Percentiles rank a stretch among this genome's conserved stretches.
These are phyloP conservation scores for Saguinus midas DNA, from an alignment of 2,113 vertebrate genomes.

Conservation along the genomic window DNA sequence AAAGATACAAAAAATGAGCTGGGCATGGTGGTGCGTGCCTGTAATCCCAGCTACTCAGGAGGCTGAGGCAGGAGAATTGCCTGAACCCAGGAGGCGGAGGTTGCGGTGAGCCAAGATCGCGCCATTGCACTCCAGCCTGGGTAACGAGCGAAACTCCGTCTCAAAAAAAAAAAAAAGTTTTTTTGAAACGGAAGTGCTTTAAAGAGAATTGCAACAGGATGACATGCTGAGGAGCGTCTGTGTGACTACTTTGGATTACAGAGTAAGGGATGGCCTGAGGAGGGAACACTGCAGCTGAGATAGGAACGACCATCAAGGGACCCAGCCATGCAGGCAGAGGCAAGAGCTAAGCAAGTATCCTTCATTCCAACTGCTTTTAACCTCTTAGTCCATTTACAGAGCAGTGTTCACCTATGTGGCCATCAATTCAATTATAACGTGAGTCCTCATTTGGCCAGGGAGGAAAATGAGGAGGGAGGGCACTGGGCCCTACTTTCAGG, in stretches of 20 bases:
- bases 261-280: not conserved
- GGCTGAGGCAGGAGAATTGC: no score
- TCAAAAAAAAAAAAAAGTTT: no score
- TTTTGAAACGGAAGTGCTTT: not conserved
- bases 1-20: no score
- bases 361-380: not conserved
- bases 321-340: not conserved
- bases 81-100: no score
- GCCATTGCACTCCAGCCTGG: no score
- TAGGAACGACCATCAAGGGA: not conserved
- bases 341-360: not conserved
- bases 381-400: not conserved
- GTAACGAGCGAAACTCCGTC: no score
- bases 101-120: no score
- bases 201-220: not conserved
- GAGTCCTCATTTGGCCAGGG: not conserved
- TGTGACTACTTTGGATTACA: not conserved
- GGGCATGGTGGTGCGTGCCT: no score
- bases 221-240: not conserved
- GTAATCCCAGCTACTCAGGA: no score
- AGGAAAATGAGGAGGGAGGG: not conserved
- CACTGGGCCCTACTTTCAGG: not conserved
- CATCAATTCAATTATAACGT: not conserved
- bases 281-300: not conserved
- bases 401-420: not conserved